Evolutionary conservation across 2,113 vertebrate genomes (phyloP).

Genomic region (Gnathonemus longibarbis): DNA sequence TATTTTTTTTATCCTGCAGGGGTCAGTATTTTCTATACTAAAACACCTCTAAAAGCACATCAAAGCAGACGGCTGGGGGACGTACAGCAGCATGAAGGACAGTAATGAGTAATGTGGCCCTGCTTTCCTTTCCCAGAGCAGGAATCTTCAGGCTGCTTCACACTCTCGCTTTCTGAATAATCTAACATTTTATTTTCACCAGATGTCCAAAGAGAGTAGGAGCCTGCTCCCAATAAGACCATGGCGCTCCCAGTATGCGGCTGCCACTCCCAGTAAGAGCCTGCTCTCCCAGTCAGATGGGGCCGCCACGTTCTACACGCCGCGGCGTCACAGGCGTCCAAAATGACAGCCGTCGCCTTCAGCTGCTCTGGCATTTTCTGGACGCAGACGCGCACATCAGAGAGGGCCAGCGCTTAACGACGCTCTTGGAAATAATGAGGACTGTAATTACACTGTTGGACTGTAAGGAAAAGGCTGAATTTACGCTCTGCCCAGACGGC

Average conservation of each 20-base stretch:
- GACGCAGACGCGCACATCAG: background rate
- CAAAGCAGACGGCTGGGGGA: background rate
- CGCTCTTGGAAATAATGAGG: slow-evolving; percentile 33
- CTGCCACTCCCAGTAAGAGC: background rate
- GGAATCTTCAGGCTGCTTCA: background rate
- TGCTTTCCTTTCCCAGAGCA: background rate
- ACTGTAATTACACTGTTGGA: slow-evolving; percentile 41
- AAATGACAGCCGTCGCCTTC: background rate
- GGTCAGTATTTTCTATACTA: slow-evolving; percentile 53
- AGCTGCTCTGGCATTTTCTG: background rate
- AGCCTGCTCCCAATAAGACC: background rate
- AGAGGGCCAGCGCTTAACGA: slow-evolving; percentile 7
- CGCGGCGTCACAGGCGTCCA: background rate
- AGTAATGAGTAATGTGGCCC: background rate
- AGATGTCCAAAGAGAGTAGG: background rate
- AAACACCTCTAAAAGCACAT: background rate
- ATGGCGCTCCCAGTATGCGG: background rate
- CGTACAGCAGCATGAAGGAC: no score
- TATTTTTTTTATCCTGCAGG: slow-evolving; percentile 46
- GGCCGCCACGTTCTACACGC: background rate
- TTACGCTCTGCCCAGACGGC: slow-evolving; percentile 39
- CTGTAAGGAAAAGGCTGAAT: slow-evolving; percentile 47
- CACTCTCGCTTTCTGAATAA: background rate
- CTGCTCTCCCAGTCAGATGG: background rate
- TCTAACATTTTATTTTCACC: background rate